phyloP scores from a whole-genome alignment of 2,797 vertebrate genomes.

The Tolypeutes matacus region DNA sequence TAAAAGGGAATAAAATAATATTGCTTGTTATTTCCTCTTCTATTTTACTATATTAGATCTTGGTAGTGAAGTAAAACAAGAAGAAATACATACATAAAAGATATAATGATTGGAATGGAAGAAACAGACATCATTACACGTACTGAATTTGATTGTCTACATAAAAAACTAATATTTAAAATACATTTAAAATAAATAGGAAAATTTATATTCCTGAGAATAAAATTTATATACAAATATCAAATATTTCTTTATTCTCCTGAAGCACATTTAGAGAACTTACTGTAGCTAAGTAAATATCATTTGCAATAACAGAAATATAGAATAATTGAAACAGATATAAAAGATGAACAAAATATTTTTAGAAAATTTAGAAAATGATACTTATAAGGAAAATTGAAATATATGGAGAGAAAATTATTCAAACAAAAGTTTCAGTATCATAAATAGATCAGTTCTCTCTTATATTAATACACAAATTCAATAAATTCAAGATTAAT shows the following conservation, averaged over 20 bases:
- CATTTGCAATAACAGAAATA: neutral
- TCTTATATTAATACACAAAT: neutral
- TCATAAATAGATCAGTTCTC: neutral
- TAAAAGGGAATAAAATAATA: neutral
- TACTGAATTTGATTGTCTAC: neutral
- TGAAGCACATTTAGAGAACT: neutral
- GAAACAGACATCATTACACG: neutral
- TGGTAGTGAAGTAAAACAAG: neutral
- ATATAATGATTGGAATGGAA: neutral
- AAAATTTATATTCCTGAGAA: neutral
- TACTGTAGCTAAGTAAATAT: neutral
- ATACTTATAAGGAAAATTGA: neutral
- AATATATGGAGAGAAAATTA: neutral
- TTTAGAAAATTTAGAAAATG: neutral
- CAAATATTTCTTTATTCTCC: neutral
- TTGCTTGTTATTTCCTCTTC: neutral
- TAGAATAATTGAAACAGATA: neutral
- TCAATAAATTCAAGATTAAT: neutral
- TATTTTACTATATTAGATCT: neutral
- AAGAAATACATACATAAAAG: neutral
- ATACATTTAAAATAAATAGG: neutral
- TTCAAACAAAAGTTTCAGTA: neutral
- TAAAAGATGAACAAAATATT: neutral
- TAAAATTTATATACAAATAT: neutral
- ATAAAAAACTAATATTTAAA: neutral